phyloP scores from a whole-genome alignment of 1,140 invertebrate species.

The Tachypleus tridentatus region DNA sequence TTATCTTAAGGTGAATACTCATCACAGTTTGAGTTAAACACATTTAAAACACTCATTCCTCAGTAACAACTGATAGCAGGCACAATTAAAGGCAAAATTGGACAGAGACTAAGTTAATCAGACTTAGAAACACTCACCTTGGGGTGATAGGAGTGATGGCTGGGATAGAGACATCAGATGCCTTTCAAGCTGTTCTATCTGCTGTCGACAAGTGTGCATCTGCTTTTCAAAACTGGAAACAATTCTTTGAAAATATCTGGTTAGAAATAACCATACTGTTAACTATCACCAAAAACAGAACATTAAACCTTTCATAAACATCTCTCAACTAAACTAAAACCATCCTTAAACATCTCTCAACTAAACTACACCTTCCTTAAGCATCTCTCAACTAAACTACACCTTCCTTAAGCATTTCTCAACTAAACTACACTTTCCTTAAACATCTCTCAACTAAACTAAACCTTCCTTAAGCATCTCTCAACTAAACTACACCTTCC shows the following conservation, averaged over 20 bases:
- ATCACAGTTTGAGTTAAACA: constrained; percentile 14
- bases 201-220: constrained; percentile 49
- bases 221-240: constrained; percentile 58
- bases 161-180: constrained; percentile 54
- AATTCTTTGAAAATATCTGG: constrained; percentile 48
- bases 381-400: too few relatives aligned
- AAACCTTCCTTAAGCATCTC: too few relatives aligned
- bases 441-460: too few relatives aligned
- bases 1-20: constrained; percentile 20
- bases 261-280: too few relatives aligned
- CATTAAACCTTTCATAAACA: too few relatives aligned
- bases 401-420: too few relatives aligned
- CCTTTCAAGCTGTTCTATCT: constrained; percentile 59
- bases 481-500: too few relatives aligned
- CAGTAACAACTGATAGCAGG: constrained; percentile 7
- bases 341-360: too few relatives aligned
- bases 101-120: constrained; percentile 19
- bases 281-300: too few relatives aligned
- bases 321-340: too few relatives aligned
- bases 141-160: constrained; percentile 49
- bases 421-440: too few relatives aligned
- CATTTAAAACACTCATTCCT: constrained; percentile 11
- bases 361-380: too few relatives aligned
- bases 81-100: constrained; percentile 4
- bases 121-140: constrained; percentile 38